Evolutionary conservation across 2,888 invertebrate species (phyloP).

Genomic region (Tachystola acroxantha): DNA sequence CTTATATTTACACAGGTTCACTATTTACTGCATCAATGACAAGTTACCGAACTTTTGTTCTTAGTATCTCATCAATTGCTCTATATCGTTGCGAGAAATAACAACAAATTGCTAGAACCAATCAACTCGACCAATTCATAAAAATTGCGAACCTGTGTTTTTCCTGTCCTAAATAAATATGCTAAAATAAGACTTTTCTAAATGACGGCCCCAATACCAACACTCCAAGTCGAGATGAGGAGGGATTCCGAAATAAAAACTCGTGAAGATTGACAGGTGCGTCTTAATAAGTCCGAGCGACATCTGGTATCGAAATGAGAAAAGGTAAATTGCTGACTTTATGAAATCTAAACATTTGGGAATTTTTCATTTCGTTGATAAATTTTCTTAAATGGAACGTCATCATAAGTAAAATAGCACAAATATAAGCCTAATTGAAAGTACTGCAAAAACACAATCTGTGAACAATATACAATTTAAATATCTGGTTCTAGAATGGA

Average conservation of each 20-base stretch:
- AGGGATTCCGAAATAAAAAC: slow-evolving; percentile 66
- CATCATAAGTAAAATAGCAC: no score
- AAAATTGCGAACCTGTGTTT: slow-evolving; percentile 39
- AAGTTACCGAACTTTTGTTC: no score
- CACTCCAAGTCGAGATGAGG: slow-evolving; percentile 56
- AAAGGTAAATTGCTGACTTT: slow-evolving; percentile 68
- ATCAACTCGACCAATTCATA: slow-evolving; percentile 52
- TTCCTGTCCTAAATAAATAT: slow-evolving; percentile 59
- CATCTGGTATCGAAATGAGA: slow-evolving; percentile 71
- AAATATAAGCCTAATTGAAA: no score
- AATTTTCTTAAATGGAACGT: slow-evolving; percentile 10
- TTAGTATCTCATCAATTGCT: no score
- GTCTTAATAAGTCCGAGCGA: slow-evolving; percentile 70
- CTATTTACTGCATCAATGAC: no score
- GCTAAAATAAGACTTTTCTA: slow-evolving; percentile 50
- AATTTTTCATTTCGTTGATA: slow-evolving; percentile 19
- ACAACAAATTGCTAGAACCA: slow-evolving; percentile 20
- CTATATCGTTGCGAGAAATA: no score
- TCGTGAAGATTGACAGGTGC: slow-evolving; percentile 75
- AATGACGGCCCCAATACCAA: slow-evolving; percentile 45
- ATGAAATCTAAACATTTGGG: slow-evolving; percentile 29
- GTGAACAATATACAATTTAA: no score
- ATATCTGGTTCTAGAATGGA: no score
- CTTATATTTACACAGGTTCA: no score
- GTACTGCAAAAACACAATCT: no score